A percentile compares a stretch with the other conserved stretches of the same genome.
Conservation (phyloP, 2,797 vertebrate species). For the Distichodus sexfasciatus region DNA sequence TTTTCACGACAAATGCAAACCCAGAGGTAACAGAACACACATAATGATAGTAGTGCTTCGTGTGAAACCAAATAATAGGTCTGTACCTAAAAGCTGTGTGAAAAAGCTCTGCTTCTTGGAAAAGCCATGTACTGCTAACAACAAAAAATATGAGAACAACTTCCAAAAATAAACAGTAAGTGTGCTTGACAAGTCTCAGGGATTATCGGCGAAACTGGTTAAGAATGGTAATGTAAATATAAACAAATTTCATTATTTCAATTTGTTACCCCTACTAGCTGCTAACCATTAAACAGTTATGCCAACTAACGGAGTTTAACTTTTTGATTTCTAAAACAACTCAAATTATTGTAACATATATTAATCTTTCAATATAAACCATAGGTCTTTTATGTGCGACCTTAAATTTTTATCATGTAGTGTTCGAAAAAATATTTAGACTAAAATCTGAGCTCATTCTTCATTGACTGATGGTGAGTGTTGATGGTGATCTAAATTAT, state of each 20-base stretch:
- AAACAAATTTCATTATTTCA: neutral
- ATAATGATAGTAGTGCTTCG: slow-evolving; percentile 52
- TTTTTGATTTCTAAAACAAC: no score
- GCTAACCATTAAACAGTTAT: no score
- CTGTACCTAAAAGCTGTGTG: neutral
- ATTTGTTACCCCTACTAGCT: neutral
- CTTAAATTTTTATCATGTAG: no score
- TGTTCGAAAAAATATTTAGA: no score
- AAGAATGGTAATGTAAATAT: neutral
- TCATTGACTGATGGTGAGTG: no score
- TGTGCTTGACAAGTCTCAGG: neutral
- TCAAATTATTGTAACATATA: no score
- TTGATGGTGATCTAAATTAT: no score
- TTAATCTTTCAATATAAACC: no score
- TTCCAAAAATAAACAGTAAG: neutral
- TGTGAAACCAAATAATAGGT: slow-evolving; percentile 39
- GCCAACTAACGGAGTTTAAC: no score
- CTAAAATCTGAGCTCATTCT: no score
- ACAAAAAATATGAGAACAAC: neutral
- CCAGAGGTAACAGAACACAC: slow-evolving; percentile 27
- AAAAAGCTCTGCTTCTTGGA: neutral
- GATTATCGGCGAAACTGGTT: no score
- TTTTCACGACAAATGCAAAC: slow-evolving; percentile 47
- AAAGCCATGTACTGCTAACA: neutral
- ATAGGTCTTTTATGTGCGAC: no score